Evolutionary conservation across 2,888 invertebrate species (phyloP), one percentile per base, ranked within the genome.

Genomic region (Hypercompe scribonia): DNA sequence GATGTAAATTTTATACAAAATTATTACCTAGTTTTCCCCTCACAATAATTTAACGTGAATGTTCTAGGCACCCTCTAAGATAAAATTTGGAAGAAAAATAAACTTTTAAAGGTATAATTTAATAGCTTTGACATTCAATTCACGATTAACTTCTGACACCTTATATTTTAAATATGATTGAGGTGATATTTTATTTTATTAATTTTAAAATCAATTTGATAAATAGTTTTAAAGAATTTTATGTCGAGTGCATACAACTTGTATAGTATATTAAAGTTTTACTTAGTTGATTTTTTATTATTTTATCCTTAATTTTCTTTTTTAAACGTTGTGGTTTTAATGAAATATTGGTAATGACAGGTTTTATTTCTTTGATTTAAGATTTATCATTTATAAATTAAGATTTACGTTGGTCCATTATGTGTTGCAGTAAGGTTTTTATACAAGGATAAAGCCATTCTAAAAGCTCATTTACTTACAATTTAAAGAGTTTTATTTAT

Each of bases 1-100:
- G 42, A 21, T 65, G 42, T 68, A n/a, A 67, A 67, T 46, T 75
- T 65, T 24, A 21, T 39, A 39, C 7, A 65, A 65, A 65, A 65
- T 65, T 39, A 65, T 39, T 65, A n/a, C 39, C 31, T 66, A 31
- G 18, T 42, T 66, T 66, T 28, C 31, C 21, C 21, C 33, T 66
- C 21, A n/a, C 28, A 42, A 42, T 66, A 66, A 66, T 46, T 31
- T 28, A 42, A 42, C 31, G 31, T 11, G 28, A 66, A 39, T 66
- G 39, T n/a, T 66, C 10, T 15, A 39, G 42, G 21, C 65, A 39
- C n/a, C 28, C 28, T 39, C 39, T 65, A n/a, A 65, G 65, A 61
- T 61, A 31, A 61, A 18, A 31, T 61, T 61, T 61, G 5, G 2
- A 15, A 61, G 61, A 61, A 61, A 61, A 61, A 61, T 31, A 31